These are phyloP conservation scores for Chrosomus eos DNA, from an alignment of 2,797 vertebrate genomes.

Conservation along the genomic window DNA sequence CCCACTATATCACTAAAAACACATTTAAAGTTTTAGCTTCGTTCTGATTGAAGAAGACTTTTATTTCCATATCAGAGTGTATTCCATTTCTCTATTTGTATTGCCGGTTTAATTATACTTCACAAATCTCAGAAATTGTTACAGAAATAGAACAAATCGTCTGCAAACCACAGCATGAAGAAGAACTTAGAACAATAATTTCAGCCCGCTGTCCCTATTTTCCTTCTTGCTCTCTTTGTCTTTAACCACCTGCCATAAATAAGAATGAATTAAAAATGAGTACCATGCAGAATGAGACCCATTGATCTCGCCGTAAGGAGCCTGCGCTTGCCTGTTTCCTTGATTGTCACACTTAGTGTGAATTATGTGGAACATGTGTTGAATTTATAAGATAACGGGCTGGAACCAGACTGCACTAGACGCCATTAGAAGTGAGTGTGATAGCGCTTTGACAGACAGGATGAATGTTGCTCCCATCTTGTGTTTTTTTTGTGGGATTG, in stretches of 20 bases:
- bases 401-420: constrained; percentile 56
- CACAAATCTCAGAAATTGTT: neutral
- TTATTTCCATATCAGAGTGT: constrained; percentile 3
- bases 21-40: neutral
- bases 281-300: constrained; percentile 64
- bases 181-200: constrained; percentile 50
- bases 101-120: constrained; percentile 34
- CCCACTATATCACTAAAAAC: neutral
- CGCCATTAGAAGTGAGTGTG: constrained; percentile 59
- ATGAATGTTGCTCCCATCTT: constrained; percentile 43
- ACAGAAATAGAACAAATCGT: constrained; percentile 2
- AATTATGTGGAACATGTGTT: constrained; percentile 68
- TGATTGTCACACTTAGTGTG: constrained; percentile 66
- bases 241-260: constrained; percentile 69
- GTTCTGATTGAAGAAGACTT: neutral
- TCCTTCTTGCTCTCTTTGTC: constrained; percentile 53
- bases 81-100: constrained; percentile 7
- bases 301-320: constrained; percentile 69
- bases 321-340: constrained; percentile 54
- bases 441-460: constrained; percentile 60
- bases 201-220: constrained; percentile 45
- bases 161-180: constrained; percentile 36
- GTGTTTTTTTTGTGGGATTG: constrained; percentile 54
- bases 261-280: constrained; percentile 70
- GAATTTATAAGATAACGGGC: constrained; percentile 67